Evolutionary conservation across 1,140 invertebrate species (phyloP), one percentile per base, ranked within the genome.

Genomic region (Augochlora pura): DNA sequence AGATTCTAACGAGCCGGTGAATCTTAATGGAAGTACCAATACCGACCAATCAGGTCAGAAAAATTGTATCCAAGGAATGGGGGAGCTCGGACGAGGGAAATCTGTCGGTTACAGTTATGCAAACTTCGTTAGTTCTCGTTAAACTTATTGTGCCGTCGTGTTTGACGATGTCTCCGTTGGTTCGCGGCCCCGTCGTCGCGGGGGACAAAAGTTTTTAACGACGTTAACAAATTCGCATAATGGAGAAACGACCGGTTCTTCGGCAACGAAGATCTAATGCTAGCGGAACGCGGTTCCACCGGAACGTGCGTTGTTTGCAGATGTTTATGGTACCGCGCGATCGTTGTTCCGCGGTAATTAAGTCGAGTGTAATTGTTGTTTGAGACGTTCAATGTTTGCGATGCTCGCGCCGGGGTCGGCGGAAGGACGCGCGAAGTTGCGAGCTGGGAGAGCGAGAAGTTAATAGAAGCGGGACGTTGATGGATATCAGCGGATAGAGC

Each of bases 391-490:
- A 72, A 63, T 72, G 42, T 21, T 10, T 9, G 74, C 12, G 38
- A 57, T n/a, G 76, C 72, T 78, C 21, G n/a, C 54, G 18, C 18
- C 0, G 18, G 18, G 42, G 9, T 4, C 32, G 1, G 42, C 2
- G 42, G 42, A 14, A 2, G 2, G 42, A 46, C 42, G 42, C 27
- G 21, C 8, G 7, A 14, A 57, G 54, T 57, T 3, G 10, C 10
- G 16, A 25, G 21, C 23, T n/a, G 27, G 54, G 54, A 57, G n/a
- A 57, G n/a, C 10, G 65, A n/a, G 75, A 72, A 72, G 68, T 78
- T 78, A 78, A 78, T 78, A 60, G 76, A 78, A 69, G 18, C 18
- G 63, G 32, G 46, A 78, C 68, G 69, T 64, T 78, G 76, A 78
- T 78, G 68, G 69, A 78, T 78, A 64, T 72, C 76, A 25, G n/a